phyloP scores from a whole-genome alignment of 2,888 invertebrate genomes.

The Trachelus stipa region DNA sequence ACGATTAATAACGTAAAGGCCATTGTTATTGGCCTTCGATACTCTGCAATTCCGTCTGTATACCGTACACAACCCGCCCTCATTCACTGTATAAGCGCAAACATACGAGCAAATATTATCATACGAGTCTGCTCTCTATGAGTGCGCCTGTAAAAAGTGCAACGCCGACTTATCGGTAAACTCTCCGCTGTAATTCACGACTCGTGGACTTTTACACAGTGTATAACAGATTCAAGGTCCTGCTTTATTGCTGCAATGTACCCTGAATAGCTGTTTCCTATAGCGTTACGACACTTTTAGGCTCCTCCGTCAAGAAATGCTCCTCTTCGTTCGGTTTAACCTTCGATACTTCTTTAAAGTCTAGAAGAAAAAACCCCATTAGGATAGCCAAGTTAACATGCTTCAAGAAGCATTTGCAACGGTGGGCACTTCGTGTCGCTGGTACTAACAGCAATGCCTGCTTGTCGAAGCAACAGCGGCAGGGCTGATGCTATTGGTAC shows the following conservation, averaged over 20 bases:
- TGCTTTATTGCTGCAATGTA: neutral
- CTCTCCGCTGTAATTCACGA: neutral
- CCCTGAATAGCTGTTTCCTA: neutral
- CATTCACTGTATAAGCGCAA: neutral
- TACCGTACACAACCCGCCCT: neutral
- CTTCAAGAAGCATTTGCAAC: constrained; percentile 40
- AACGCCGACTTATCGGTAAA: neutral
- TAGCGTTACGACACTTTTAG: neutral
- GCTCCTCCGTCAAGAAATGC: neutral
- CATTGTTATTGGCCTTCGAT: constrained; percentile 5
- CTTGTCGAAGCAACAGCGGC: neutral
- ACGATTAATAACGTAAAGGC: neutral
- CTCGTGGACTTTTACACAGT: neutral
- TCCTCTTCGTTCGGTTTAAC: neutral
- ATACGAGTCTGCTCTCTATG: neutral
- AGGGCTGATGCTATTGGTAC: neutral
- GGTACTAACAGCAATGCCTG: neutral
- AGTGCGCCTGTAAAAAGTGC: neutral
- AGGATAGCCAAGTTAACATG: constrained; percentile 30
- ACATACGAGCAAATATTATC: constrained; percentile 1
- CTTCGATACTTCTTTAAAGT: neutral
- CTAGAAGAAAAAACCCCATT: constrained; percentile 28
- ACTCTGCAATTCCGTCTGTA: neutral
- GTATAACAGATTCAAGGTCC: neutral
- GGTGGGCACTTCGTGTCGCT: constrained; percentile 12